These are phyloP conservation scores for Carassius gibelio DNA, from an alignment of 2,113 vertebrate species.

Conservation along the genomic window DNA sequence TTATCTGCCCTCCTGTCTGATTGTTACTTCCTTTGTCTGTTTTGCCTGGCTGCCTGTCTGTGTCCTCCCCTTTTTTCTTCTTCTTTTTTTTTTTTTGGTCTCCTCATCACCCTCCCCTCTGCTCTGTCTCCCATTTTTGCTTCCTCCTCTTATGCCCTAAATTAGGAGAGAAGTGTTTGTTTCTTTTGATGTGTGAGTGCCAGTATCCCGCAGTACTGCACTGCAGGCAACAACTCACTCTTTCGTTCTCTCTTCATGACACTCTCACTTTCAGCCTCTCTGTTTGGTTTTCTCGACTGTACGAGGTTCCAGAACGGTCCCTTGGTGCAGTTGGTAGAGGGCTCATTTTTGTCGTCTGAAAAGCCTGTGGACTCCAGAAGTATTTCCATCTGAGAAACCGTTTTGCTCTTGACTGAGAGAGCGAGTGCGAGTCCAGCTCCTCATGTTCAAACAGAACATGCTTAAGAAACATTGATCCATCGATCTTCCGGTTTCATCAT, in stretches of 20 bases:
- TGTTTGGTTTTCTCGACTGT: constrained; percentile 21
- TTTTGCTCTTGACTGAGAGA: constrained; percentile 26
- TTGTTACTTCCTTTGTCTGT: constrained; percentile 32
- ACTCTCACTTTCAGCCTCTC: constrained; percentile 22
- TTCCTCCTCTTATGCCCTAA: constrained; percentile 45
- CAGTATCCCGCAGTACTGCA: constrained; percentile 39
- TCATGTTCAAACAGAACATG: constrained; percentile 10
- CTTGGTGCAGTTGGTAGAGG: constrained; percentile 22
- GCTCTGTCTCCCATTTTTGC: constrained; percentile 9
- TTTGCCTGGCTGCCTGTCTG: background rate
- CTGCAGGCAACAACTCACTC: constrained; percentile 38
- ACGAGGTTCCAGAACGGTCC: constrained; percentile 28
- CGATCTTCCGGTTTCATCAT: too few relatives aligned
- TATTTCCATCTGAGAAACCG: background rate
- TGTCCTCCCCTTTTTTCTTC: background rate
- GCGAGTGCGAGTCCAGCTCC: constrained; percentile 1
- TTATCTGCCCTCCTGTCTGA: constrained; percentile 25
- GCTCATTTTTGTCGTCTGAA: constrained; percentile 24
- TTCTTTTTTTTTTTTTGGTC: too few relatives aligned
- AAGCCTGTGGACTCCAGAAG: background rate
- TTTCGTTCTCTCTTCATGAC: constrained; percentile 26
- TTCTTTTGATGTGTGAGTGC: constrained; percentile 46
- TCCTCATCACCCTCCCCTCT: too few relatives aligned
- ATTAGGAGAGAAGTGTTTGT: constrained; percentile 49
- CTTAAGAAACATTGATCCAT: too few relatives aligned